Evolutionary conservation across 2,888 invertebrate genomes (phyloP).

Genomic region (Leptogaster cylindrica): DNA sequence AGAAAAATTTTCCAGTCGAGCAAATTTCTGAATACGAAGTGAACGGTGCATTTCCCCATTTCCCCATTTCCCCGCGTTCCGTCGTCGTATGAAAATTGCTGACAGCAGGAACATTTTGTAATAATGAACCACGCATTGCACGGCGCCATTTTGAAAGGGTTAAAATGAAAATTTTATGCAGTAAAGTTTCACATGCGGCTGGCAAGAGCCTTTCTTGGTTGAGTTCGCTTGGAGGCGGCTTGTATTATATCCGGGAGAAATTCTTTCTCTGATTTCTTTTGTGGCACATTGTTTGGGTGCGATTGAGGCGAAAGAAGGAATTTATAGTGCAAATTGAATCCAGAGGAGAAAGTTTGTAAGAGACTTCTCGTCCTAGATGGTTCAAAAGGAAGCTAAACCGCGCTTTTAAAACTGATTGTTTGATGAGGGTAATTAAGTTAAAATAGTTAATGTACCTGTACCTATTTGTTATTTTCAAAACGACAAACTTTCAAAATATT

Average conservation of each 20-base stretch:
- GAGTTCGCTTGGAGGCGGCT: not conserved
- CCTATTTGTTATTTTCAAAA: too few relatives aligned
- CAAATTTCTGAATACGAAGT: too few relatives aligned
- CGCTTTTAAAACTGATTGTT: too few relatives aligned
- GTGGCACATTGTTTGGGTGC: too few relatives aligned
- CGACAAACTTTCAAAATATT: too few relatives aligned
- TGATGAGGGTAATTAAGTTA: too few relatives aligned
- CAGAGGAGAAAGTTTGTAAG: not conserved
- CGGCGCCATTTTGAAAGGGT: constrained; percentile 9
- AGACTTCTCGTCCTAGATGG: too few relatives aligned
- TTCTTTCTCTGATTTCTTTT: not conserved
- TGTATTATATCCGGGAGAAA: not conserved
- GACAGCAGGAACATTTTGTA: not conserved
- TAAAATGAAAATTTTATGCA: constrained; percentile 15
- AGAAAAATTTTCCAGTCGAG: too few relatives aligned
- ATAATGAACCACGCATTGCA: not conserved
- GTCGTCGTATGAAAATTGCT: not conserved
- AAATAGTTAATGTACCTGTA: too few relatives aligned
- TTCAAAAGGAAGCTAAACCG: too few relatives aligned
- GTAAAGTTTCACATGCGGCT: not conserved
- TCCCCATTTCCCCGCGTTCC: too few relatives aligned
- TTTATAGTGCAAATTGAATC: not conserved
- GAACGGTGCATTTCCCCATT: too few relatives aligned
- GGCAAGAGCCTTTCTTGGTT: constrained; percentile 9
- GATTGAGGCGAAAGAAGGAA: not conserved